These are phyloP conservation scores for Conops quadrifasciatus DNA, from an alignment of 2,888 invertebrate genomes.

Conservation along the genomic window DNA sequence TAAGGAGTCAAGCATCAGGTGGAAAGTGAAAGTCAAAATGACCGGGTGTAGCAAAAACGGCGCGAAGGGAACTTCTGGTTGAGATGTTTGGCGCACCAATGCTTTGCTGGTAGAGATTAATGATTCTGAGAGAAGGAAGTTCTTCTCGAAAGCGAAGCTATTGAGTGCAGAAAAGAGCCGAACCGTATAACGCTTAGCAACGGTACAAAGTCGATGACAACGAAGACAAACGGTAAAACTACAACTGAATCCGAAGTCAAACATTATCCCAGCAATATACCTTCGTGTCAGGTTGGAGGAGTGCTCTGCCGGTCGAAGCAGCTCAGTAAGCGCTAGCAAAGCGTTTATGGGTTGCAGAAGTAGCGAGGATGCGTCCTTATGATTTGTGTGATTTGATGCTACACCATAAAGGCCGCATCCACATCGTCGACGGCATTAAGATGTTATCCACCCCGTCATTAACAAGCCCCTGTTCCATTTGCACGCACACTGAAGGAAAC, in stretches of 20 bases:
- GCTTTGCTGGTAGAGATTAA: background rate
- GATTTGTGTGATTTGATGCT: slow-evolving; percentile 46
- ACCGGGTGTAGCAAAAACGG: slow-evolving; percentile 39
- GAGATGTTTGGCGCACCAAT: background rate
- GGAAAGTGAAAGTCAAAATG: slow-evolving; percentile 58
- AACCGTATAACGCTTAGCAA: slow-evolving; percentile 60
- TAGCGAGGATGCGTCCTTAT: slow-evolving; percentile 50
- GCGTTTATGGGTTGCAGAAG: slow-evolving; percentile 21
- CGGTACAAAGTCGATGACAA: slow-evolving; percentile 50
- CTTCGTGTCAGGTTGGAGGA: slow-evolving; percentile 47
- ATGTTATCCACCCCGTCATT: slow-evolving; percentile 16
- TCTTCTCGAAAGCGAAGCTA: background rate
- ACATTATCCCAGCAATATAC: slow-evolving; percentile 66
- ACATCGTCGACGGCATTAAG: slow-evolving; percentile 29
- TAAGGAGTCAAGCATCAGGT: slow-evolving; percentile 47
- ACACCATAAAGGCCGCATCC: slow-evolving; percentile 28
- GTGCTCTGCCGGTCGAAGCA: slow-evolving; percentile 18
- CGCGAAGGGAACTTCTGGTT: background rate
- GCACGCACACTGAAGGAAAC: background rate
- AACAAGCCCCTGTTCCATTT: background rate
- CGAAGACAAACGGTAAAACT: slow-evolving; percentile 66
- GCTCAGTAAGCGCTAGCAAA: slow-evolving; percentile 13
- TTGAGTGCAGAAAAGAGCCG: background rate
- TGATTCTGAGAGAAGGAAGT: background rate
- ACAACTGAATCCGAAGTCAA: slow-evolving; percentile 66